Conservation (phyloP, 2,113 vertebrate species). For the Neotragus moschatus region DNA sequence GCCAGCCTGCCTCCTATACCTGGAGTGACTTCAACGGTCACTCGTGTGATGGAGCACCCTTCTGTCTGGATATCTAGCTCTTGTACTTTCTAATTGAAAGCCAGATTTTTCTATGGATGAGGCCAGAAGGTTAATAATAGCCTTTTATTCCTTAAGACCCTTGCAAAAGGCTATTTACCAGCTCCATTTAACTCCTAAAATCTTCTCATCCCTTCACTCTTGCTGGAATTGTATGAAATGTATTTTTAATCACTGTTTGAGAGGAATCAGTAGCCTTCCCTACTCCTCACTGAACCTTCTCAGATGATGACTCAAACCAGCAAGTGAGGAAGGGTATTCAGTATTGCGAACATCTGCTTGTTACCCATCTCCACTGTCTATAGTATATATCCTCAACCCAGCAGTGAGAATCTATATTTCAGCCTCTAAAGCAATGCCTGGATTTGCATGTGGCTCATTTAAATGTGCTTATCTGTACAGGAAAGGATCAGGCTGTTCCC, state of each 20-base stretch:
- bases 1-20: background rate
- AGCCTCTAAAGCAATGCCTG: background rate
- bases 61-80: background rate
- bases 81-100: background rate
- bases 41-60: fast-evolving
- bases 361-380: background rate
- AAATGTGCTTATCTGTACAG: background rate
- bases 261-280: background rate
- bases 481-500: background rate
- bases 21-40: background rate
- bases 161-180: background rate
- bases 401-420: background rate
- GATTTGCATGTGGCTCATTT: background rate
- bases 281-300: background rate
- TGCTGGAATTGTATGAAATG: background rate
- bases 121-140: background rate
- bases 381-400: background rate
- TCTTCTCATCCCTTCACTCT: background rate
- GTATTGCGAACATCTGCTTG: background rate
- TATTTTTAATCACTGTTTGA: background rate
- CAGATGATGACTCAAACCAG: background rate
- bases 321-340: background rate
- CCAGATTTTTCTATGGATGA: background rate
- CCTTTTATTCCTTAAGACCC: background rate
- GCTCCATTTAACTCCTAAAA: background rate